Evolutionary conservation across 1,140 invertebrate species (phyloP), one percentile per base, ranked within the genome.

Genomic region (Papilio helenus): DNA sequence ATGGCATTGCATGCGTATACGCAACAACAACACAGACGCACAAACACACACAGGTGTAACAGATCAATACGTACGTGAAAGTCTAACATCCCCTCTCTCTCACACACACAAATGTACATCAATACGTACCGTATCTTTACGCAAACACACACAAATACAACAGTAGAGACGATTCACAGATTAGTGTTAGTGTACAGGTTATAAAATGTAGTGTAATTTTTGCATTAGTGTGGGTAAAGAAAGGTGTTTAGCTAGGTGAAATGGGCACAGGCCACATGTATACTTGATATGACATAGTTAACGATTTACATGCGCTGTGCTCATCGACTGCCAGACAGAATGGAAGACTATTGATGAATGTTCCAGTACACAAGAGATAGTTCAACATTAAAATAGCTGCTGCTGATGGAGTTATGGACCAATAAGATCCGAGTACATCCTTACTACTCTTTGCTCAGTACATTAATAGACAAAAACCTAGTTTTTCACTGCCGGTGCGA

Each of bases 1-100:
- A 91, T 94, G 92, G 92, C 92, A 93, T 94, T 94, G 92, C 92
- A 85, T 92, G 92, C 89, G 90, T 90, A 88, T 88, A 92, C 92
- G 92, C 92, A 94, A 93, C 89, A 87, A 85, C 49, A 85, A 88
- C 86, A 91, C 89, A 84, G 23, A 79, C 18, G 80, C 29, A 79
- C 0, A 14, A 7, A 46, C 78, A 61, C 81, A 81, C 76, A 83
- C 72, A 79, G 44, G 34, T n/a, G 23, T 61, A 79, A 82, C 2
- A n/a, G n/a, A 79, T 71, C 4, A 72, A 29, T 20, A 26, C 49
- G 55, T 76, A 79, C 79, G 78, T 79, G 81, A 88, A 85, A 85
- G 84, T 87, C 65, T 81, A 79, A 85, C 83, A 79, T 85, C 81
- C 82, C 82, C 81, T 73, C 86, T 86, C 82, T 82, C 79, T 72